These are phyloP conservation scores for Arizona elegans DNA, from an alignment of 2,113 vertebrate species.

Conservation along the genomic window DNA sequence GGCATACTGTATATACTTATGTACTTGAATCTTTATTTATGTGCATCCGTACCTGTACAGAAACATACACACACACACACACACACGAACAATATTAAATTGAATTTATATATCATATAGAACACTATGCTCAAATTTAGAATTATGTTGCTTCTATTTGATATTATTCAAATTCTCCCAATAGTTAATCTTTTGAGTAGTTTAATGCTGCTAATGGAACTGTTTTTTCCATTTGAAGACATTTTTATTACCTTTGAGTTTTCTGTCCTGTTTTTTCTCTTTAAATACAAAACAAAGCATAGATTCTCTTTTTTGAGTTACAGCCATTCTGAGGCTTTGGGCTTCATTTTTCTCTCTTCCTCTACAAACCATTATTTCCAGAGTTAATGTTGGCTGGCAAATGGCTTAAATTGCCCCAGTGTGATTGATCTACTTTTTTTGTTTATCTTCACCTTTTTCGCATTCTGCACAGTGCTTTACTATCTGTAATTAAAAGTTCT, in stretches of 20 bases:
- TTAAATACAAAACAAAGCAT: neutral
- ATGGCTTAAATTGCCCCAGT: neutral
- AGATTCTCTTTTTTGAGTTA: neutral
- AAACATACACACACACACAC: no score
- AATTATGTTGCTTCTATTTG: neutral
- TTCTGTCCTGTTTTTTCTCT: conserved; percentile 1
- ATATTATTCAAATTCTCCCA: neutral
- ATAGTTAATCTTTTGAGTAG: neutral
- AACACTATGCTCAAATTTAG: neutral
- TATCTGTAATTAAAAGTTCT: neutral
- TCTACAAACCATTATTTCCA: neutral
- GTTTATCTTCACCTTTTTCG: neutral
- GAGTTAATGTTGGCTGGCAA: neutral
- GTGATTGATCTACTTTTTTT: neutral
- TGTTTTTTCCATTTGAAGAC: neutral
- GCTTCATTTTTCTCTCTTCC: conserved; percentile 16
- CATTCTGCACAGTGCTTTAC: neutral
- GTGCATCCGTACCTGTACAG: no score
- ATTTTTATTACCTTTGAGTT: neutral
- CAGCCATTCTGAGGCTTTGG: neutral
- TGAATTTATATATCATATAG: neutral
- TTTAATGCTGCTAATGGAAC: neutral
- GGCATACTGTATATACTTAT: neutral
- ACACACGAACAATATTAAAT: neutral
- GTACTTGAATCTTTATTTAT: neutral